These are phyloP conservation scores for Planiliza haematocheilus DNA, from an alignment of 2,113 vertebrate species.

Conservation along the genomic window DNA sequence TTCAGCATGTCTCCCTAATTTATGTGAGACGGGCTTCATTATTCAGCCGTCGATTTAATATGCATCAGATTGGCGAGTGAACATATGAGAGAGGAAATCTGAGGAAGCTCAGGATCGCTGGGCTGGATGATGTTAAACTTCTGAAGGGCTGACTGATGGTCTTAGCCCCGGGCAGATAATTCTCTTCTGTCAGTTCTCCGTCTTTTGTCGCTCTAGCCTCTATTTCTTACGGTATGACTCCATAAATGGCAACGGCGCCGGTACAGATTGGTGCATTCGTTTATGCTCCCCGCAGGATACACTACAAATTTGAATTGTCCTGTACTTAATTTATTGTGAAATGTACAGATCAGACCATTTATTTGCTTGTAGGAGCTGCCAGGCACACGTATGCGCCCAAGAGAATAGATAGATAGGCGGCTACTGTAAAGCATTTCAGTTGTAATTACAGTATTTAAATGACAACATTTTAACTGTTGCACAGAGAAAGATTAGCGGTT, in stretches of 20 bases:
- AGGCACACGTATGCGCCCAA: no score
- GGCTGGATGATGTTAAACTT: constrained; percentile 37
- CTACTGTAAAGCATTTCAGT: no score
- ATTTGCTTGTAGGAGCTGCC: no score
- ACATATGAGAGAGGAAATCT: constrained; percentile 44
- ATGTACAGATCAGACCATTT: no score
- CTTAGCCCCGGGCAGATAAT: constrained; percentile 9
- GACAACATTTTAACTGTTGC: no score
- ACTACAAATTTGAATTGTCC: no score
- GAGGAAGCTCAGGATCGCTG: constrained; percentile 34
- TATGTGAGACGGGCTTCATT: constrained; percentile 75
- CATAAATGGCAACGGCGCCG: constrained; percentile 9
- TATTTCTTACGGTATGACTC: not conserved
- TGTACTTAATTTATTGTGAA: no score
- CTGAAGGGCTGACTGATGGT: constrained; percentile 53
- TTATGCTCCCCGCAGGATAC: no score
- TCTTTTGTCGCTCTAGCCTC: not conserved
- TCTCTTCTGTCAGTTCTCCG: constrained; percentile 33
- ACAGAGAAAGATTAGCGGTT: no score
- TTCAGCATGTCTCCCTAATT: constrained; percentile 75
- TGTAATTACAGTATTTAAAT: no score
- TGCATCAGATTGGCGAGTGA: constrained; percentile 58
- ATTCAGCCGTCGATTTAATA: constrained; percentile 74
- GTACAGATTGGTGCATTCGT: not conserved
- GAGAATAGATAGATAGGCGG: no score